A percentile compares a stretch with the other conserved stretches of the same genome.
These are phyloP conservation scores for Andrena haemorrhoa DNA, from an alignment of 2,888 invertebrate genomes.

Conservation along the genomic window DNA sequence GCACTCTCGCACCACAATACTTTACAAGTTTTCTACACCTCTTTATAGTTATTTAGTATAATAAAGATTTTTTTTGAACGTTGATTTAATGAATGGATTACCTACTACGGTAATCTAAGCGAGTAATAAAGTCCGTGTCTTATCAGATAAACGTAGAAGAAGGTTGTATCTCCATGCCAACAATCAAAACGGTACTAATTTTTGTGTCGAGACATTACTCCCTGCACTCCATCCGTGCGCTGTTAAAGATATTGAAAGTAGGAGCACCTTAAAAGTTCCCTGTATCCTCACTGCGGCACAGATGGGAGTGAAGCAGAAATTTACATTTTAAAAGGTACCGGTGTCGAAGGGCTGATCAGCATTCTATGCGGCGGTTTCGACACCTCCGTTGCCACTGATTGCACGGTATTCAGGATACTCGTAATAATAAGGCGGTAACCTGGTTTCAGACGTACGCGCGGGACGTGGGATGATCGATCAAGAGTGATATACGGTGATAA, in stretches of 20 bases:
- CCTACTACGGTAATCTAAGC: not conserved
- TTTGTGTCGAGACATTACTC: too few species aligned
- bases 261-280: not conserved
- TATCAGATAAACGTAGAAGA: not conserved
- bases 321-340: not conserved
- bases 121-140: not conserved
- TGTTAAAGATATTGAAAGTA: too few species aligned
- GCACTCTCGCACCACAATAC: too few species aligned
- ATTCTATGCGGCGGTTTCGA: conserved; percentile 20
- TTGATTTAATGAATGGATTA: conserved; percentile 6
- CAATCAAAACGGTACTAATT: not conserved
- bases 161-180: not conserved
- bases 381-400: conserved; percentile 6
- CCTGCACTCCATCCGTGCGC: too few species aligned
- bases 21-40: too few species aligned
- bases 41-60: too few species aligned
- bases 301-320: not conserved
- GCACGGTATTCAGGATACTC: conserved; percentile 6
- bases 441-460: conserved; percentile 22
- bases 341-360: not conserved
- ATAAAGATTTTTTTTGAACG: too few species aligned
- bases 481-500: conserved; percentile 32
- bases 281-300: not conserved
- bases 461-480: conserved; percentile 36
- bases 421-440: conserved; percentile 29